Conservation (phyloP, 2,113 vertebrate species). For the Lamprotornis superbus region DNA sequence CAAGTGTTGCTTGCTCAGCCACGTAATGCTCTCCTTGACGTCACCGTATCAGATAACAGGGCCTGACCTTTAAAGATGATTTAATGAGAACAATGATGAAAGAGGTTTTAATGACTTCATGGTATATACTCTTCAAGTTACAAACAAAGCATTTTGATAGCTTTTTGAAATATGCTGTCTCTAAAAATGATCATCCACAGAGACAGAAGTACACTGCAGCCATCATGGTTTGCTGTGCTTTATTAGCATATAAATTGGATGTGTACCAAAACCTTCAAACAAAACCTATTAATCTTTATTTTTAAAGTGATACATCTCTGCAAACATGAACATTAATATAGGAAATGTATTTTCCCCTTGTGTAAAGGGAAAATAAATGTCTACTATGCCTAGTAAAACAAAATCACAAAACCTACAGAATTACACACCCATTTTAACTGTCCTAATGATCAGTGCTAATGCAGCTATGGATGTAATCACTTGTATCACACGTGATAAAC, state of each 20-base stretch:
- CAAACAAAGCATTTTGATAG: conserved; percentile 31
- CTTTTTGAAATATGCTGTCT: neutral
- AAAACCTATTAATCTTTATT: neutral
- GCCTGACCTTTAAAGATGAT: neutral
- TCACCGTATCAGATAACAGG: neutral
- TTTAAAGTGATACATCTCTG: neutral
- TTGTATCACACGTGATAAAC: neutral
- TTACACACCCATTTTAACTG: neutral
- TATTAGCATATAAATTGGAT: neutral
- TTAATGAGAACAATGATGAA: neutral
- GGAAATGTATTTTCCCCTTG: neutral
- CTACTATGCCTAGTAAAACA: neutral
- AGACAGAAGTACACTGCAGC: neutral
- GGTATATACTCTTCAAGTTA: neutral
- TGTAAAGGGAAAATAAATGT: neutral
- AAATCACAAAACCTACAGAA: neutral
- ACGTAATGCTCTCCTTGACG: neutral
- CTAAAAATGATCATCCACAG: neutral
- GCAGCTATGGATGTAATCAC: neutral
- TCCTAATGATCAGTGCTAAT: neutral
- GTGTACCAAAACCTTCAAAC: neutral
- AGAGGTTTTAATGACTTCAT: conserved; percentile 8
- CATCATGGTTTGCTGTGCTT: neutral
- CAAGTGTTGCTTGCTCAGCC: neutral
- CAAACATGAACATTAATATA: neutral